Base-by-base conservation (phyloP, 2,888 invertebrate genomes). In the Acleris laterana region DNA sequence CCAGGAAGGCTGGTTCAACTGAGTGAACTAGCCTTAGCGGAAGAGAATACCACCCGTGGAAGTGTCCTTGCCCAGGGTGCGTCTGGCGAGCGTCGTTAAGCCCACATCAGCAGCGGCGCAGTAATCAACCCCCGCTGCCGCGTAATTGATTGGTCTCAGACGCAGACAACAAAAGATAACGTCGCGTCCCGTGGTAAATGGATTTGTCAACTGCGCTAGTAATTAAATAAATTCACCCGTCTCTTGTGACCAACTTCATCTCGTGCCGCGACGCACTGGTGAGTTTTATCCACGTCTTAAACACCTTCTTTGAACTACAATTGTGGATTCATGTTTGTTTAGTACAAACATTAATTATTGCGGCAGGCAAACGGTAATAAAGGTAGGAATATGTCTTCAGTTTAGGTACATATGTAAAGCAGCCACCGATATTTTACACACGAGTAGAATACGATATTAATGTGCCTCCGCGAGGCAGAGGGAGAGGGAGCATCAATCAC, bases 101-200 rank as follows among this genome's bases (percentile, higher is more conserved):
- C 74, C 74, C 73, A 77, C 78, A 79, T 80, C 77, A 70, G 76
- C 77, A 70, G 76, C 70, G 72, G 70, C 76, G 70, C 74, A 82
- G 86, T 87, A 89, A 89, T 90, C 88, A 89, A 87, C 84, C 82
- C 79, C 82, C 76, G 77, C 79, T 79, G 82, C 82, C 78, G 82
- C 73, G 84, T 87, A 90, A 89, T 89, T 90, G 91, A 92, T 92
- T 89, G 88, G 88, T 88, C 86, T 82, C 85, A 83, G 86, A 79
- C 82, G 80, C 82, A 87, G 89, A 89, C 89, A 84, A 88, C 89
- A 87, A 87, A 86, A 90, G 90, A 91, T 90, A 90, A 87, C 83
- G 83, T 81, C 75, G 79, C 70, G 77, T 80, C 77, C 79, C 78
- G 80, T 80, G 80, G 82, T 88, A 87, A 90, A 88, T 87, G 87